Evolutionary conservation across 2,113 vertebrate species (phyloP).

Genomic region (Candoia aspera): DNA sequence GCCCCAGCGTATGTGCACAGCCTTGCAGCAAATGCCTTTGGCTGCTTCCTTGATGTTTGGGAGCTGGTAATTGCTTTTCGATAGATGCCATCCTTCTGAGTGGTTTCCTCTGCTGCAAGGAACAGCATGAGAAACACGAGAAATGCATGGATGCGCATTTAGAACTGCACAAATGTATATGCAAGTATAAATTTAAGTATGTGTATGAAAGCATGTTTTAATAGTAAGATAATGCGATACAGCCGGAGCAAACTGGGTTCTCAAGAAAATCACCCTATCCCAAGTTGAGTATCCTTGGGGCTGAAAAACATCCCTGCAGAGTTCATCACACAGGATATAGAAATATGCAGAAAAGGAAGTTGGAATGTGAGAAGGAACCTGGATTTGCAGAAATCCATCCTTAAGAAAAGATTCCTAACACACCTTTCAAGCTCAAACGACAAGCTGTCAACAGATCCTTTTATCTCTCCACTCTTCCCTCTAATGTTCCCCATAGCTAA

Average conservation of each 20-base stretch:
- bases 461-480: constrained; percentile 58
- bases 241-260: background rate
- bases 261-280: background rate
- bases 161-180: too few species aligned
- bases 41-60: background rate
- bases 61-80: too few species aligned
- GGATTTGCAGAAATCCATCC: constrained; percentile 23
- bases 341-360: background rate
- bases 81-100: too few species aligned
- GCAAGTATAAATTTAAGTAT: too few species aligned
- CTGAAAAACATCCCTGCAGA: background rate
- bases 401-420: constrained; percentile 40
- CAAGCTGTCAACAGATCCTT: constrained; percentile 50
- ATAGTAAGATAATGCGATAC: too few species aligned
- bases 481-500: constrained; percentile 50
- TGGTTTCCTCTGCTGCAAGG: too few species aligned
- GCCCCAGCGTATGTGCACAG: background rate
- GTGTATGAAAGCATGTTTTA: too few species aligned
- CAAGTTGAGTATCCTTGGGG: background rate
- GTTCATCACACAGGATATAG: constrained; percentile 2
- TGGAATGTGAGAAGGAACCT: constrained; percentile 12
- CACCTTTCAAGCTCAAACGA: constrained; percentile 37
- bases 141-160: too few species aligned
- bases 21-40: background rate
- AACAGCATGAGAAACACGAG: too few species aligned